A percentile compares a stretch with the other conserved stretches of the same genome.
These are phyloP conservation scores for Tipula lateralis DNA, from an alignment of 2,888 invertebrate genomes.

Conservation along the genomic window DNA sequence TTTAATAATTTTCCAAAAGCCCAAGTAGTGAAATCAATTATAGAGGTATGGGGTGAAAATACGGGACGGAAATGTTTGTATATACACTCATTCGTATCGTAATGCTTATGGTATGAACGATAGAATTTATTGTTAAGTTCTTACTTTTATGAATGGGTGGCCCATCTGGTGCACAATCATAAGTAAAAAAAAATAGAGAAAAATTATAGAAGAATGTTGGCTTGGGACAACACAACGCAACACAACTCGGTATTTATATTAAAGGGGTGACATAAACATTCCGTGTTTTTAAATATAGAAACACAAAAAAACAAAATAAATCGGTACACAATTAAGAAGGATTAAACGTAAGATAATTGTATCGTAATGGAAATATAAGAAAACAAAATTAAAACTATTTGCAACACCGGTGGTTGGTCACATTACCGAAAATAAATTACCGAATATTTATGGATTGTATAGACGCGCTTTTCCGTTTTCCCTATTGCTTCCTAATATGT, in stretches of 20 bases:
- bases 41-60: background rate
- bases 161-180: slow-evolving; percentile 1
- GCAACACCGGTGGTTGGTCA: slow-evolving; percentile 28
- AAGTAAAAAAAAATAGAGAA: background rate
- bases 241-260: background rate
- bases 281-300: background rate
- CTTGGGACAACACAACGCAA: slow-evolving; percentile 12
- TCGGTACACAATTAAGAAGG: slow-evolving; percentile 9
- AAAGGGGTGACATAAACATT: background rate
- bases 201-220: background rate
- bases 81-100: background rate
- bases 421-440: slow-evolving; percentile 16
- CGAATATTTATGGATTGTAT: slow-evolving; percentile 15
- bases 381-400: slow-evolving; percentile 12
- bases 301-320: background rate
- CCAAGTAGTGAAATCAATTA: background rate
- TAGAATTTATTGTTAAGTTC: background rate
- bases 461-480: background rate
- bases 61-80: background rate
- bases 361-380: slow-evolving; percentile 14
- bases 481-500: background rate
- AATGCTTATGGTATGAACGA: background rate
- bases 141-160: background rate
- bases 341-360: background rate
- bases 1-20: slow-evolving; percentile 19